These are phyloP conservation scores for Melinaea marsaeus DNA, from an alignment of 2,888 invertebrate genomes.

Conservation along the genomic window DNA sequence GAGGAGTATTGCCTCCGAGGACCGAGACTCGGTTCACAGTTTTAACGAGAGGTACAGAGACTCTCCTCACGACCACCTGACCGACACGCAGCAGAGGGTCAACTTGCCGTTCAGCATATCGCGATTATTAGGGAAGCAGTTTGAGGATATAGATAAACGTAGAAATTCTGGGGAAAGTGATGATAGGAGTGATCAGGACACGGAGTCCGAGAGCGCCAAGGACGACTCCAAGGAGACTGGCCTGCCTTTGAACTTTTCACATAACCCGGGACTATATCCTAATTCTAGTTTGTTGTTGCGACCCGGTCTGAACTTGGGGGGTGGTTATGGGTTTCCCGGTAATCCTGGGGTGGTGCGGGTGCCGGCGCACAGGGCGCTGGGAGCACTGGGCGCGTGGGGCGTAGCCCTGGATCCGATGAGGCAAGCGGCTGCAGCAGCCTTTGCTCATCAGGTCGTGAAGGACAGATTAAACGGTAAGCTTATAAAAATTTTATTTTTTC, in stretches of 20 bases:
- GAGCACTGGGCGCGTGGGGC: slow-evolving; percentile 75
- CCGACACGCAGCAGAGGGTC: slow-evolving; percentile 72
- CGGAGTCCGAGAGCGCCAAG: slow-evolving; percentile 72
- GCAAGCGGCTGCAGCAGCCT: slow-evolving; percentile 83
- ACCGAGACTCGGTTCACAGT: slow-evolving; percentile 76
- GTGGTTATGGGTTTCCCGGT: slow-evolving; percentile 75
- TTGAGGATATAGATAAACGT: slow-evolving; percentile 79
- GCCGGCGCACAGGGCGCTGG: slow-evolving; percentile 84
- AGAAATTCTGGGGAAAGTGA: slow-evolving; percentile 73
- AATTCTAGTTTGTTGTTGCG: slow-evolving; percentile 64
- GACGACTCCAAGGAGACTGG: slow-evolving; percentile 64
- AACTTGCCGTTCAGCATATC: slow-evolving; percentile 89
- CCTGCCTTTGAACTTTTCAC: slow-evolving; percentile 65
- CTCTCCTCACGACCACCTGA: slow-evolving; percentile 73
- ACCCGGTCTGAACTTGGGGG: slow-evolving; percentile 70
- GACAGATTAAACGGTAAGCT: slow-evolving; percentile 88
- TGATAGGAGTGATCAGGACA: slow-evolving; percentile 72
- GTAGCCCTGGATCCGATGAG: slow-evolving; percentile 81
- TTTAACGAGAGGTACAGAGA: slow-evolving; percentile 69
- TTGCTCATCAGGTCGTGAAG: slow-evolving; percentile 89
- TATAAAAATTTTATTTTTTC: slow-evolving; percentile 2
- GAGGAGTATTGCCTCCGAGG: slow-evolving; percentile 76
- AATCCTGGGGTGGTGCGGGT: slow-evolving; percentile 89
- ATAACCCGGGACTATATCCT: slow-evolving; percentile 63
- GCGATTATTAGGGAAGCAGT: slow-evolving; percentile 86